Conservation (phyloP, 2,113 vertebrate genomes). For the Gadus macrocephalus region DNA sequence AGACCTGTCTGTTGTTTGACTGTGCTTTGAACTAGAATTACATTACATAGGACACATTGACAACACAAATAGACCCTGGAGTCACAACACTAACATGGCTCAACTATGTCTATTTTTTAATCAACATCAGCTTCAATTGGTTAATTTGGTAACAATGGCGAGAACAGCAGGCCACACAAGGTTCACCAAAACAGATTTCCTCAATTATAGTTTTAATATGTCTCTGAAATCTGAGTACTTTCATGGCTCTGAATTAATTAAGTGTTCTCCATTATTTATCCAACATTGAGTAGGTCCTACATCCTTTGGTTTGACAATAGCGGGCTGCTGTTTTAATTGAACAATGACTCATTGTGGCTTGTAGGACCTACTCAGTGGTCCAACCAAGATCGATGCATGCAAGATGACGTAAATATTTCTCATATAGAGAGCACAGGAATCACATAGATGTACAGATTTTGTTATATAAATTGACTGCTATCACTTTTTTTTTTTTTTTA, state of each 20-base stretch:
- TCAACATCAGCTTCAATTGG: too few relatives aligned
- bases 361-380: background rate
- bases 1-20: constrained; percentile 31
- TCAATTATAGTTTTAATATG: constrained; percentile 8
- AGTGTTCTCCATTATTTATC: constrained; percentile 3
- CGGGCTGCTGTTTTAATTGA: background rate
- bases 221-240: background rate
- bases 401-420: background rate
- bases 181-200: background rate
- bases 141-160: too few relatives aligned
- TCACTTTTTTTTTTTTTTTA: background rate
- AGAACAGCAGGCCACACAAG: constrained; percentile 22
- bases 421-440: constrained; percentile 4
- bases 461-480: background rate
- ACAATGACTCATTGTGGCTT: background rate
- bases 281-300: background rate
- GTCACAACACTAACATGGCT: constrained; percentile 33
- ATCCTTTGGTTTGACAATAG: background rate
- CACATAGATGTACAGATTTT: background rate
- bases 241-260: background rate
- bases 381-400: background rate
- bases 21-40: constrained; percentile 28
- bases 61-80: constrained; percentile 58
- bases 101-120: too few relatives aligned
- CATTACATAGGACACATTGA: constrained; percentile 39